Evolutionary conservation across 2,888 invertebrate species (phyloP).

Genomic region (Parelbella ahira): DNA sequence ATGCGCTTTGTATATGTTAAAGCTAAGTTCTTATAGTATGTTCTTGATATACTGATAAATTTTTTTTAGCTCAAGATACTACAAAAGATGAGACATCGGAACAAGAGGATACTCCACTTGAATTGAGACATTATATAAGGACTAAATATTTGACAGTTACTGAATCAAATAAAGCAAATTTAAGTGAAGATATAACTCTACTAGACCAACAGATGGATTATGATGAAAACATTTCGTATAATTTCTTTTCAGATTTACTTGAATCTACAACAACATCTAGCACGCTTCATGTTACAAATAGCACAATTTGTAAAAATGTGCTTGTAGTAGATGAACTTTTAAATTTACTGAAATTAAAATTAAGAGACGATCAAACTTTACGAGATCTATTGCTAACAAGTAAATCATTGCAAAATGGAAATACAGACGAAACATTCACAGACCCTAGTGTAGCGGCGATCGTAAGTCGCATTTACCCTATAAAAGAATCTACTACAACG

Average conservation of each 20-base stretch:
- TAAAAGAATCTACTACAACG: constrained; percentile 47
- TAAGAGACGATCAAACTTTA: constrained; percentile 57
- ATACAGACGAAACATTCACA: constrained; percentile 41
- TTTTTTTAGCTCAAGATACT: background rate
- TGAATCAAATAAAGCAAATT: background rate
- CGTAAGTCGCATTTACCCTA: constrained; percentile 58
- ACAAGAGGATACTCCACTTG: background rate
- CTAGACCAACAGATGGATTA: no score
- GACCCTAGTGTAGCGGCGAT: constrained; percentile 61
- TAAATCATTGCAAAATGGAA: constrained; percentile 34
- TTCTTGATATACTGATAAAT: no score
- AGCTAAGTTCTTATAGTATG: no score
- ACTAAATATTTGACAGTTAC: constrained; percentile 1
- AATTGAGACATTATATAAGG: background rate
- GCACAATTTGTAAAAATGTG: constrained; percentile 48
- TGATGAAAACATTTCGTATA: constrained; percentile 43
- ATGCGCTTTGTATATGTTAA: no score
- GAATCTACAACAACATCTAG: constrained; percentile 40
- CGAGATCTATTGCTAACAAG: constrained; percentile 50
- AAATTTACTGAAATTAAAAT: constrained; percentile 56
- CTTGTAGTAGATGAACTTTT: constrained; percentile 60
- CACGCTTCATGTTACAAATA: constrained; percentile 34
- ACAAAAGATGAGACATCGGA: background rate
- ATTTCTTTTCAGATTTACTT: constrained; percentile 55
- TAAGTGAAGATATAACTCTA: constrained; percentile 3